Evolutionary conservation across 2,797 vertebrate genomes (phyloP), one percentile per base, ranked within the genome.

Genomic region (Phrynocephalus forsythii): DNA sequence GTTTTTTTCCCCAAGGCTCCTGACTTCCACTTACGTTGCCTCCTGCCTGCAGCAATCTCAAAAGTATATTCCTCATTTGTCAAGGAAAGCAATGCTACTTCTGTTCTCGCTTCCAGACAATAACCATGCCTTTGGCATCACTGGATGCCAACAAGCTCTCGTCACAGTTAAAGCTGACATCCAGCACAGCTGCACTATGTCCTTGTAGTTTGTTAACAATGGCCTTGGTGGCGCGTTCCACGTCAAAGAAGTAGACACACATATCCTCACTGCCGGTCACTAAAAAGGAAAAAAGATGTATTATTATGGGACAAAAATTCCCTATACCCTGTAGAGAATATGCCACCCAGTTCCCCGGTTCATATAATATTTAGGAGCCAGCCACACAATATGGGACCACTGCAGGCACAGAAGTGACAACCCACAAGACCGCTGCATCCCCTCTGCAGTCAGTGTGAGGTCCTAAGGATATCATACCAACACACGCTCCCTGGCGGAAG

Each of bases 121-220:
- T 99, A 95, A 99, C 98, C 97, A 98, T 98, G 89, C 98, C 98
- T 0, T 97, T 97, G 88, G 98, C 97, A 1, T 99, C 98, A 1
- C 98, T 98, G 6, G 98, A 99, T 4, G 98, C 98, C 95, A 99
- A 97, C 20, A 99, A 96, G 91, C 98, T 99, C 96, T 99, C 98
- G 0, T 99, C 98, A 5, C 98, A 99, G 97, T 99, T 99, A 96
- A 99, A 99, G 95, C 98, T 98, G 89, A 99, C 98, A 0, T 98
- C 98, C 84, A 99, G 95, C 86, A 99, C 98, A 0, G 98, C 97
- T 0, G 97, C 98, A 0, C 98, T 98, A 91, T 99, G 98, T n/a
- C 98, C 98, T 92, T 98, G 98, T 63, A 99, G 95, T 87, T 99
- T 98, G 97, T 99, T 99, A 73, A 99, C 98, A 0, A 98, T 98